Conservation (phyloP, 2,113 vertebrate genomes). For the Eulemur macaco region DNA sequence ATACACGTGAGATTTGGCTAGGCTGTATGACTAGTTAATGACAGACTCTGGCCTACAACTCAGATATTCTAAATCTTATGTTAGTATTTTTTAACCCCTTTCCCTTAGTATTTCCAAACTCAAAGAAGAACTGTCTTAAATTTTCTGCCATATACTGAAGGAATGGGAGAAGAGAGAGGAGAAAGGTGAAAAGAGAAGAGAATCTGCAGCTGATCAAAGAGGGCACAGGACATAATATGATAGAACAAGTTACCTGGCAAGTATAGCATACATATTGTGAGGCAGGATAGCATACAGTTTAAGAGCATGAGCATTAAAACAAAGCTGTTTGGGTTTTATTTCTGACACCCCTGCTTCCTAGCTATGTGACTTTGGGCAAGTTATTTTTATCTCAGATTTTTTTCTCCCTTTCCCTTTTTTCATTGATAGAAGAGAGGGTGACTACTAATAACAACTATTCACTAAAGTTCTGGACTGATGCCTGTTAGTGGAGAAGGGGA, state of each 20-base stretch:
- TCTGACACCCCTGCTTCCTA: background rate
- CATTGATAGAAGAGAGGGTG: background rate
- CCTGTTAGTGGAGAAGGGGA: constrained; percentile 7
- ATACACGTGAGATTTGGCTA: background rate
- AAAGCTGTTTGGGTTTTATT: background rate
- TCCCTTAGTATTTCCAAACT: background rate
- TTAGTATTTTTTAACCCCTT: background rate
- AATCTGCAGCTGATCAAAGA: background rate
- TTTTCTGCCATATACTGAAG: background rate
- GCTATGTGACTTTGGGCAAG: background rate
- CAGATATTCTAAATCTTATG: background rate
- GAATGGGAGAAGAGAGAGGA: background rate
- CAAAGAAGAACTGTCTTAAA: background rate
- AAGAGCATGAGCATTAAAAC: background rate
- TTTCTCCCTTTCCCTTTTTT: background rate
- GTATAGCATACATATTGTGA: background rate
- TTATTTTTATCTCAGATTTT: background rate
- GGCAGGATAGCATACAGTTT: background rate
- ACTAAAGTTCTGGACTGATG: background rate
- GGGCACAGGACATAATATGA: background rate
- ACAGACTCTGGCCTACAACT: background rate
- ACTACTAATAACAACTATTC: constrained; percentile 19
- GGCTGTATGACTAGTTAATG: background rate
- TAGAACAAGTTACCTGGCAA: background rate
- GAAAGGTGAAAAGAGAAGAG: background rate